A percentile compares a stretch with the other conserved stretches of the same genome.
Conservation (phyloP, 1,140 invertebrate species). For the Danaus plexippus region DNA sequence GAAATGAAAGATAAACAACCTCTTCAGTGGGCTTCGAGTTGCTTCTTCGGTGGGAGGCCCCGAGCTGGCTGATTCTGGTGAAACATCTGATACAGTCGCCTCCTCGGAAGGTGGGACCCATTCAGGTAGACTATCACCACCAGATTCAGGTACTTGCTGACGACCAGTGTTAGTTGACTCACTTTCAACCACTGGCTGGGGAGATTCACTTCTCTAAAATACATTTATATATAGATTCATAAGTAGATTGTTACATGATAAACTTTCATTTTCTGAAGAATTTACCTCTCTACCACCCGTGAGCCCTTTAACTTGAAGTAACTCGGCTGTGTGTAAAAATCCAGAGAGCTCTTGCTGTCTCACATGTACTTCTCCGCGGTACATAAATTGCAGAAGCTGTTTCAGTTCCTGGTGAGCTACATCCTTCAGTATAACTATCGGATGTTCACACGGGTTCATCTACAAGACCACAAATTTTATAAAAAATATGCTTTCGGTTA, state of each 20-base stretch:
- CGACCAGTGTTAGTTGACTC: constrained; percentile 27
- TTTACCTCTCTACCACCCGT: constrained; percentile 63
- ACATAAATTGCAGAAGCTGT: constrained; percentile 87
- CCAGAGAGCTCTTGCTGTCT: constrained; percentile 83
- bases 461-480: constrained; percentile 29
- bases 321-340: constrained; percentile 85
- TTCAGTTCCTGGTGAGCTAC: constrained; percentile 83
- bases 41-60: constrained; percentile 38
- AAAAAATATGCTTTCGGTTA: too few species aligned
- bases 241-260: constrained; percentile 1
- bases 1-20: constrained; percentile 20
- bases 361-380: constrained; percentile 88
- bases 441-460: constrained; percentile 87
- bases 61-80: constrained; percentile 29
- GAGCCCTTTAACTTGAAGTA: constrained; percentile 85
- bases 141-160: constrained; percentile 27
- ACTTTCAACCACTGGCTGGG: constrained; percentile 39
- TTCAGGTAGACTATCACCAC: constrained; percentile 35
- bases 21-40: constrained; percentile 49
- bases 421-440: constrained; percentile 86
- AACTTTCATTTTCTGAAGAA: constrained; percentile 10
- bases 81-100: constrained; percentile 35
- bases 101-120: constrained; percentile 56
- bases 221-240: constrained; percentile 1
- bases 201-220: constrained; percentile 51